Evolutionary conservation across 2,113 vertebrate species (phyloP).

Genomic region (Ailurus styani): DNA sequence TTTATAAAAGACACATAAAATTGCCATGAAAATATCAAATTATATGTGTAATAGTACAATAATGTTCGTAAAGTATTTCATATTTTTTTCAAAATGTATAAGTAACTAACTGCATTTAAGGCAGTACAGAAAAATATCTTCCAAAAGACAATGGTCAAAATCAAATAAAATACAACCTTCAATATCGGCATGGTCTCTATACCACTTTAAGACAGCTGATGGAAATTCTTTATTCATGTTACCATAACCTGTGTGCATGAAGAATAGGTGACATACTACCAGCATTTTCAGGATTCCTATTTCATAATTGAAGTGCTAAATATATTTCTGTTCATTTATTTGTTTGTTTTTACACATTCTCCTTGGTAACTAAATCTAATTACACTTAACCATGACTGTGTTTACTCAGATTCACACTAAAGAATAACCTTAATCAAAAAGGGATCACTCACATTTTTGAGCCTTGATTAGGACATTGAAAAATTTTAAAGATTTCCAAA

Average conservation of each 20-base stretch:
- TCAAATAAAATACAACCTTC: neutral
- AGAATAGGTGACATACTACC: neutral
- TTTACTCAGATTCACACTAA: neutral
- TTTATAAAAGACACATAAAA: neutral
- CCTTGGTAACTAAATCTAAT: neutral
- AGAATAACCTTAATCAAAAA: neutral
- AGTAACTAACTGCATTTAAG: constrained; percentile 7
- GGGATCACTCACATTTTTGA: neutral
- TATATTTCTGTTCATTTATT: neutral
- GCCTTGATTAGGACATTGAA: neutral
- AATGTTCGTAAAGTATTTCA: neutral
- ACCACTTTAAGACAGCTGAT: neutral
- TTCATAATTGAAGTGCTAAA: neutral
- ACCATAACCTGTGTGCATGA: neutral
- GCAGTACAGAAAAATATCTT: neutral
- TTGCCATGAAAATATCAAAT: neutral
- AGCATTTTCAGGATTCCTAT: neutral
- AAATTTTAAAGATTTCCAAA: neutral
- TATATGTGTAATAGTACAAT: neutral
- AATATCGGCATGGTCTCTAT: neutral
- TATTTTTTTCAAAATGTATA: neutral
- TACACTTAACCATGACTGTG: neutral
- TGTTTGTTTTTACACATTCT: neutral
- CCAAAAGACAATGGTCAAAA: neutral
- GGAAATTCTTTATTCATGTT: neutral